These are phyloP conservation scores for Sarotherodon lohbergeri DNA, from an alignment of 2,113 vertebrate genomes.

Conservation along the genomic window DNA sequence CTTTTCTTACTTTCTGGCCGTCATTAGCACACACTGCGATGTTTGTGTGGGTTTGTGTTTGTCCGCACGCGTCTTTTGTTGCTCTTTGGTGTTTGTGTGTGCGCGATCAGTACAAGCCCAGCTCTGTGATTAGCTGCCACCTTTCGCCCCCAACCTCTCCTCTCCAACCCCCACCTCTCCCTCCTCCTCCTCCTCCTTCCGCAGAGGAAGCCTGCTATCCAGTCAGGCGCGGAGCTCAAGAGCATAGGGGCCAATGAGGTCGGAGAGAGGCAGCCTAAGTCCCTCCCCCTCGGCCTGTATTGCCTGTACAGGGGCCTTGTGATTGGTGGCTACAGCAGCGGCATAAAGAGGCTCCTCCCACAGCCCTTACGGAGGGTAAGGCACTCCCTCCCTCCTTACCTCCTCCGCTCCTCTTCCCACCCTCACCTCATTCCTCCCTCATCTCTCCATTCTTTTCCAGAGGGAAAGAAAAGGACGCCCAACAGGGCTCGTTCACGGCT, in stretches of 20 bases:
- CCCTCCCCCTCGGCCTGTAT: conserved; percentile 76
- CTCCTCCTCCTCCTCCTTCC: conserved; percentile 60
- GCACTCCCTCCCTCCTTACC: conserved; percentile 66
- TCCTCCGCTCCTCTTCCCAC: conserved; percentile 43
- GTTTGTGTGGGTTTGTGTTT: not conserved
- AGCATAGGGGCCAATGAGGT: conserved; percentile 70
- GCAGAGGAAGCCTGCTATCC: conserved; percentile 76
- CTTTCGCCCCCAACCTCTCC: conserved; percentile 38
- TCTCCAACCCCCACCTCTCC: conserved; percentile 27
- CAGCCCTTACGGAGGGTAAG: conserved; percentile 77
- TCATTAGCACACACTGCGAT: not conserved
- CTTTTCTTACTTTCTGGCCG: not conserved
- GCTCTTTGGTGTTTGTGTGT: not conserved
- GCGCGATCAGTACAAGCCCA: not conserved
- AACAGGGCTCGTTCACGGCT: conserved; percentile 20
- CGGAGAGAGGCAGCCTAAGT: conserved; percentile 71
- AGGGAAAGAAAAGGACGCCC: conserved; percentile 38
- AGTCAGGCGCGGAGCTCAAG: conserved; percentile 71
- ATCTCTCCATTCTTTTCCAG: conserved; percentile 45
- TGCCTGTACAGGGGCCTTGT: conserved; percentile 79
- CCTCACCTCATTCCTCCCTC: conserved; percentile 60
- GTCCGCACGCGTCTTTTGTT: not conserved
- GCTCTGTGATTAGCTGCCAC: conserved; percentile 61
- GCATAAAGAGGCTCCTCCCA: conserved; percentile 75
- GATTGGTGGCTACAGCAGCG: conserved; percentile 73